These are phyloP conservation scores for Pampus argenteus DNA, from an alignment of 2,797 vertebrate species.

Conservation along the genomic window DNA sequence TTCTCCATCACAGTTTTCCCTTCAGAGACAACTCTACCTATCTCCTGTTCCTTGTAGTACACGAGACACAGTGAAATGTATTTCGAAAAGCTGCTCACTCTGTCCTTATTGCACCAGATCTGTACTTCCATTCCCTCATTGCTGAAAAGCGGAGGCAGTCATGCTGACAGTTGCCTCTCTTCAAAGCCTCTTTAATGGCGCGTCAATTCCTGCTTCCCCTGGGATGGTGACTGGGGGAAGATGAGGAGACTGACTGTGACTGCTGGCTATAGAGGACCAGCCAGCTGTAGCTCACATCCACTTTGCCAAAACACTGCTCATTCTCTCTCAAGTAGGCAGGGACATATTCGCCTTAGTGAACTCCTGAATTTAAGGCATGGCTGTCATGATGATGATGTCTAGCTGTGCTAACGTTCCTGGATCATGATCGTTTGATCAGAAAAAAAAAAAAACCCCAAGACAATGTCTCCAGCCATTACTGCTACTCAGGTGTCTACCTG, in stretches of 20 bases:
- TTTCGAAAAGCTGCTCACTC: conserved; percentile 47
- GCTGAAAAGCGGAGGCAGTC: conserved; percentile 67
- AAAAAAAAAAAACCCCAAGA: conserved; percentile 45
- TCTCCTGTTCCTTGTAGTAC: conserved; percentile 16
- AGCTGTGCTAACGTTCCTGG: conserved; percentile 29
- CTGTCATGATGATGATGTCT: conserved; percentile 66
- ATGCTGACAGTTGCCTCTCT: conserved; percentile 75
- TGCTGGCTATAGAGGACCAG: conserved; percentile 72
- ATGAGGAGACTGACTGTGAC: conserved; percentile 72
- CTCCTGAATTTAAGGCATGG: conserved; percentile 55
- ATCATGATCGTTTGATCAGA: conserved; percentile 66
- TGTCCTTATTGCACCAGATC: conserved; percentile 66
- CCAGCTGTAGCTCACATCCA: conserved; percentile 61
- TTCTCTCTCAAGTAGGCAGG: conserved; percentile 62
- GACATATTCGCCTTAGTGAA: conserved; percentile 67
- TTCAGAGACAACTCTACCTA: conserved; percentile 19
- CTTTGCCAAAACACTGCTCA: conserved; percentile 52
- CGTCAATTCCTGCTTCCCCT: conserved; percentile 72
- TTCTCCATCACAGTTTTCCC: conserved; percentile 17
- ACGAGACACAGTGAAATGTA: conserved; percentile 45
- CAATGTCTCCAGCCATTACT: conserved; percentile 64
- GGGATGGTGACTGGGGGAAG: conserved; percentile 70
- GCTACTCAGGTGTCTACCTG: conserved; percentile 55
- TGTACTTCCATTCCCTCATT: conserved; percentile 51
- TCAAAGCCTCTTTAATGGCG: conserved; percentile 79